Evolutionary conservation across 2,113 vertebrate species (phyloP).

Genomic region (Halcyon malimbica): DNA sequence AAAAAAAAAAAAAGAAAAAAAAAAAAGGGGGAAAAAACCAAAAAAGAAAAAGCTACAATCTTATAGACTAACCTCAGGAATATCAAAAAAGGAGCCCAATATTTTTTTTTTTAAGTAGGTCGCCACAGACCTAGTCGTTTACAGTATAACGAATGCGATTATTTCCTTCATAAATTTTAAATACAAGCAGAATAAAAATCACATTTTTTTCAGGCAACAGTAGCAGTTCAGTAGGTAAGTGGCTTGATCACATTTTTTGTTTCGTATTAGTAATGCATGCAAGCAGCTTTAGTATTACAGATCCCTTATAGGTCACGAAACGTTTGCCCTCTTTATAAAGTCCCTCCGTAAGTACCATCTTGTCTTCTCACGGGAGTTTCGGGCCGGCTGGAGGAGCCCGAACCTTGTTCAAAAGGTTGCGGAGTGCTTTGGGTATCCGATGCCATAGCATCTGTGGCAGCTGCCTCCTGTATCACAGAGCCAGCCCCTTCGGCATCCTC

Average conservation of each 20-base stretch:
- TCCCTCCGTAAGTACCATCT: conserved; percentile 76
- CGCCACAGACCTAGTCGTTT: conserved; percentile 72
- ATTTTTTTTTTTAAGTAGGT: conserved; percentile 35
- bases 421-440: conserved; percentile 74
- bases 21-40: not conserved
- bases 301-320: conserved; percentile 56
- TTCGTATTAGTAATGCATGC: conserved; percentile 86
- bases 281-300: conserved; percentile 80
- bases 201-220: conserved; percentile 86
- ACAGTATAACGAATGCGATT: conserved; percentile 80
- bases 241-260: conserved; percentile 79
- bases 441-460: conserved; percentile 69
- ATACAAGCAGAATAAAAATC: conserved; percentile 85
- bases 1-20: not conserved
- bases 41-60: conserved; percentile 31
- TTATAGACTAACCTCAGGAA: conserved; percentile 62
- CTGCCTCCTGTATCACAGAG: conserved; percentile 80
- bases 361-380: conserved; percentile 75
- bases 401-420: conserved; percentile 75
- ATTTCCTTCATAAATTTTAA: conserved; percentile 81
- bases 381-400: conserved; percentile 76
- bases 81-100: conserved; percentile 68
- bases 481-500: conserved; percentile 74
- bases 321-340: conserved; percentile 71
- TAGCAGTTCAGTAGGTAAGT: conserved; percentile 85